Percentiles rank a stretch among this genome's conserved stretches.
These are phyloP conservation scores for Nanger granti DNA, from an alignment of 2,113 vertebrate species.

Conservation along the genomic window DNA sequence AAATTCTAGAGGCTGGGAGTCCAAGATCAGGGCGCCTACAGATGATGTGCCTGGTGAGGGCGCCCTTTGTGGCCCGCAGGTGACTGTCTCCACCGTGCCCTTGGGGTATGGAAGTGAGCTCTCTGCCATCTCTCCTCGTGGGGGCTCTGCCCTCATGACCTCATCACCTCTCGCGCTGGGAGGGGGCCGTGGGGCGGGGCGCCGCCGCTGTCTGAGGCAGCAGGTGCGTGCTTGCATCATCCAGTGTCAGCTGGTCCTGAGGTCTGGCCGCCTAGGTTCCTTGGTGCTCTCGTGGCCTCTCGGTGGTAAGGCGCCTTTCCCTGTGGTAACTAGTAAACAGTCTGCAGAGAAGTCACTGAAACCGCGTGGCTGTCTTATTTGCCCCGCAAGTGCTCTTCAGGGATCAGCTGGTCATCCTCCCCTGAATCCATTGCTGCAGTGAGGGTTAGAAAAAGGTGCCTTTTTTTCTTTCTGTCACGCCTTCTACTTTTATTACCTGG, in stretches of 20 bases:
- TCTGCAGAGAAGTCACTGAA: background rate
- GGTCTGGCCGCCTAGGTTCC: background rate
- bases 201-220: background rate
- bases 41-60: background rate
- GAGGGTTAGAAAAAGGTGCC: background rate
- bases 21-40: background rate
- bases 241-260: background rate
- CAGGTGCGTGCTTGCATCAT: background rate
- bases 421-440: background rate
- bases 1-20: background rate
- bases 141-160: background rate
- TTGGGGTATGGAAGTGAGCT: background rate
- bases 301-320: background rate
- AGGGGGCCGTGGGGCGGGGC: background rate
- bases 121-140: background rate
- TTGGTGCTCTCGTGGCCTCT: background rate
- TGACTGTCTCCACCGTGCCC: fast-evolving
- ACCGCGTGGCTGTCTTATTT: background rate
- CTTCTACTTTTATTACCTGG: background rate
- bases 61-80: background rate
- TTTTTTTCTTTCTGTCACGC: background rate
- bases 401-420: background rate
- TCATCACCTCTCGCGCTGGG: background rate
- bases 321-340: background rate
- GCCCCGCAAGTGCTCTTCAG: background rate